These are phyloP conservation scores for Pangasius krempfi DNA, from an alignment of 2,797 vertebrate genomes.

Conservation along the genomic window DNA sequence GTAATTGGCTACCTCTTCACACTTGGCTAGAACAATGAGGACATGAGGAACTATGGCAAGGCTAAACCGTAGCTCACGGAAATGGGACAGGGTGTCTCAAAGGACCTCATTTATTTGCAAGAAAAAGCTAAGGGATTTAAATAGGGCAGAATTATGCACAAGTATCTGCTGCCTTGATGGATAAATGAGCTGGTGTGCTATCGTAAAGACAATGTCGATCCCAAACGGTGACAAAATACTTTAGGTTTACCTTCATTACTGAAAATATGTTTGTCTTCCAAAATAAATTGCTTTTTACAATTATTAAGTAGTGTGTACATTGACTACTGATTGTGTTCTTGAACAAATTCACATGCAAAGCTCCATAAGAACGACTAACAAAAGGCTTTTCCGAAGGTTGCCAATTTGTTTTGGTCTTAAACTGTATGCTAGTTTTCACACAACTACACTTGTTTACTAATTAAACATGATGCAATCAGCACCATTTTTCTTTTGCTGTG, in stretches of 20 bases:
- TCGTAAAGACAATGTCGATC: neutral
- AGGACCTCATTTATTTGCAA: constrained; percentile 67
- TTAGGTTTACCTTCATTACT: neutral
- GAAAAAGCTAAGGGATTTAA: constrained; percentile 67
- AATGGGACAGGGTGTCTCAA: constrained; percentile 68
- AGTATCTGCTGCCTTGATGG: constrained; percentile 18
- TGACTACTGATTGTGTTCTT: neutral
- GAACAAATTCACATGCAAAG: neutral
- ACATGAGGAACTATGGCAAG: constrained; percentile 37
- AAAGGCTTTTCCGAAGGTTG: neutral
- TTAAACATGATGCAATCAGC: neutral
- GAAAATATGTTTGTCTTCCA: neutral
- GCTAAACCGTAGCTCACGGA: constrained; percentile 62
- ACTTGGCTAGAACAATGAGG: constrained; percentile 31
- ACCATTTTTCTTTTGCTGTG: neutral
- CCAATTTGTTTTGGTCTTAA: neutral
- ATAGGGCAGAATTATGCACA: constrained; percentile 67
- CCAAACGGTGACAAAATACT: neutral
- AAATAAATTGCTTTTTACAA: neutral
- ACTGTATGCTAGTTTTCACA: neutral
- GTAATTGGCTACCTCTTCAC: constrained; percentile 36
- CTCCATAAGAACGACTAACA: constrained; percentile 37
- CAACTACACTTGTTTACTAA: neutral
- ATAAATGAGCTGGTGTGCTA: constrained; percentile 1
- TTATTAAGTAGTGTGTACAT: no score